Evolutionary conservation across 1,140 invertebrate species (phyloP).

Genomic region (Lerema accius): DNA sequence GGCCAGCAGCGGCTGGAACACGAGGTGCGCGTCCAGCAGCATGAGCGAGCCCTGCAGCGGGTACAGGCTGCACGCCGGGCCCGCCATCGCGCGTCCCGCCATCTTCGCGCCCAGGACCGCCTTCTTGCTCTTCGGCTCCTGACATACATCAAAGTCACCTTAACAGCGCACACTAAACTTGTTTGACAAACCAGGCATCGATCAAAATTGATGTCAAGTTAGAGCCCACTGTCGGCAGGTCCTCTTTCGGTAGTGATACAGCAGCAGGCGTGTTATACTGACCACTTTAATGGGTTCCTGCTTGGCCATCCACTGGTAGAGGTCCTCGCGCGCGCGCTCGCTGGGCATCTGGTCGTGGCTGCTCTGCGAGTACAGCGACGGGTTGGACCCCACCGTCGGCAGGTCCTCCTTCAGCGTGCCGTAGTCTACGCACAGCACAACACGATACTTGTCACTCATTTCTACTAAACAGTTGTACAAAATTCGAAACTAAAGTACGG

Average conservation of each 20-base stretch:
- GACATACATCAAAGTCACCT: background rate
- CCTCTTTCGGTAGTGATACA: no score
- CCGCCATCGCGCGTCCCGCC: constrained; percentile 74
- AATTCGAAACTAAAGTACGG: no score
- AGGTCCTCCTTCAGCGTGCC: constrained; percentile 88
- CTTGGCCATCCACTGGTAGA: constrained; percentile 98
- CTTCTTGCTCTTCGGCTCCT: constrained; percentile 71
- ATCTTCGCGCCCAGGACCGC: constrained; percentile 65
- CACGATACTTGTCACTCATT: no score
- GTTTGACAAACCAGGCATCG: no score
- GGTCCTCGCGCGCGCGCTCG: constrained; percentile 87
- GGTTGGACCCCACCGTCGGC: constrained; percentile 80
- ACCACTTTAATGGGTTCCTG: constrained; percentile 88
- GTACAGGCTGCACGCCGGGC: constrained; percentile 83
- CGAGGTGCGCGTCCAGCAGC: constrained; percentile 94
- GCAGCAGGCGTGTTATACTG: no score
- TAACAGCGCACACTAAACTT: no score
- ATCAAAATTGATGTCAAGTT: no score
- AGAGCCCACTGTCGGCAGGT: no score
- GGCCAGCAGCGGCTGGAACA: constrained; percentile 93
- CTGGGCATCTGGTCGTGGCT: constrained; percentile 69
- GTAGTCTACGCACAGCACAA: constrained; percentile 84
- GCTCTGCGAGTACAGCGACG: constrained; percentile 78
- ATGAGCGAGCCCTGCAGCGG: constrained; percentile 92
- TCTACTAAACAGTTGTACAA: no score